These are phyloP conservation scores for Pan troglodytes DNA, from an alignment of 2,113 vertebrate genomes.

Conservation along the genomic window NHGRI_mPanTro3-v2.1_pri NC_072421.2:117459001-117459500, in stretches of 20 bases:
- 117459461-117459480: slow-evolving; percentile 16
- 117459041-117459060: neutral
- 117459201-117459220: neutral
- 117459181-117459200: neutral
- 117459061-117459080: slow-evolving; percentile 41
- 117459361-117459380: neutral
- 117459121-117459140: neutral
- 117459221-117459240: neutral
- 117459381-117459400: neutral
- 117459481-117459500: slow-evolving; percentile 58
- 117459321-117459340: neutral
- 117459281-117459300: neutral
- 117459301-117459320: neutral
- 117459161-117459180: slow-evolving; percentile 28
- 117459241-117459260: neutral
- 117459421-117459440: slow-evolving; percentile 24
- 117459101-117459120: neutral
- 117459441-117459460: slow-evolving; percentile 7
- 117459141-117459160: slow-evolving; percentile 6
- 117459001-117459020: neutral
- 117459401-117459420: slow-evolving; percentile 32
- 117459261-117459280: neutral
- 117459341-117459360: neutral
- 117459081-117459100: slow-evolving; percentile 5
- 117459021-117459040: slow-evolving; percentile 43